These are phyloP conservation scores for Euphydryas editha DNA, from an alignment of 2,888 invertebrate genomes.

Conservation along the genomic window DNA sequence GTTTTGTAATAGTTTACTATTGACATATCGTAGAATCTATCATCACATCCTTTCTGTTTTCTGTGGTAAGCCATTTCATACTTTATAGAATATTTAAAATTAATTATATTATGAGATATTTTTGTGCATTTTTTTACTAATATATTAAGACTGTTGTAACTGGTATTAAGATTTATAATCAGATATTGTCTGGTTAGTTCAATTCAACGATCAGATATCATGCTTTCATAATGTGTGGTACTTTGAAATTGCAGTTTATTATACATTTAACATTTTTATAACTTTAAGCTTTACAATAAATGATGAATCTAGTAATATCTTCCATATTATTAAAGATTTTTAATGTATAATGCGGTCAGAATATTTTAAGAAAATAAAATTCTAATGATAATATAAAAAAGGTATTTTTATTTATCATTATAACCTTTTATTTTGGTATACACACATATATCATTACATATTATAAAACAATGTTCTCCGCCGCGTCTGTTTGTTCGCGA, in stretches of 20 bases:
- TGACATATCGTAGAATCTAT: not conserved
- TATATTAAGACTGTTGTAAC: slow-evolving; percentile 1
- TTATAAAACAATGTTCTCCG: no score
- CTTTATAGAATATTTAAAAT: not conserved
- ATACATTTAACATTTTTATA: slow-evolving; percentile 13
- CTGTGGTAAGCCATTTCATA: slow-evolving; percentile 6
- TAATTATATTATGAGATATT: not conserved
- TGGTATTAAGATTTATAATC: not conserved
- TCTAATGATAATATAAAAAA: slow-evolving; percentile 7
- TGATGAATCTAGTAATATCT: slow-evolving; percentile 24
- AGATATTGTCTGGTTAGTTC: not conserved
- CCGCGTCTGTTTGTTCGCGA: no score
- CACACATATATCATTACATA: not conserved
- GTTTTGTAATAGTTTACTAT: not conserved
- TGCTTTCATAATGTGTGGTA: not conserved
- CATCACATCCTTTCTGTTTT: not conserved
- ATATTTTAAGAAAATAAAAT: slow-evolving; percentile 29
- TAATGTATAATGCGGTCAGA: slow-evolving; percentile 26
- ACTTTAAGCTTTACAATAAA: slow-evolving; percentile 17
- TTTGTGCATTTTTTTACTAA: slow-evolving; percentile 14
- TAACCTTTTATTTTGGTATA: not conserved
- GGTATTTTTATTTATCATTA: not conserved
- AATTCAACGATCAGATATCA: not conserved
- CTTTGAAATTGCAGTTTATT: slow-evolving; percentile 8
- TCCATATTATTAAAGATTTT: slow-evolving; percentile 34